These are phyloP conservation scores for Spondyliosoma cantharus DNA, from an alignment of 2,797 vertebrate species.

Conservation along the genomic window DNA sequence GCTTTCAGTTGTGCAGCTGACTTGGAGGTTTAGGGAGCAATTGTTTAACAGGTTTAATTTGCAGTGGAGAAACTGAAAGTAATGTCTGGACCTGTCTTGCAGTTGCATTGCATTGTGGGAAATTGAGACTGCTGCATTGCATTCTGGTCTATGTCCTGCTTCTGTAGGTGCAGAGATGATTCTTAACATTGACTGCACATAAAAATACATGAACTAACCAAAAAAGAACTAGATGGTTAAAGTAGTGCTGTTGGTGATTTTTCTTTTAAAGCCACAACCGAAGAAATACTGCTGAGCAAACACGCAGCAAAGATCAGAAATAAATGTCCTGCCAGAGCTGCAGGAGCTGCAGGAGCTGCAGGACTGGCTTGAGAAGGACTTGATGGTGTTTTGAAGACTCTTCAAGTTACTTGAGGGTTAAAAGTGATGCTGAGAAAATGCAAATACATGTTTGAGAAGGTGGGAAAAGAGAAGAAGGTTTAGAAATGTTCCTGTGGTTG, in stretches of 20 bases:
- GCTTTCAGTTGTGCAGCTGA: neutral
- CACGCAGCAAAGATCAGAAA: neutral
- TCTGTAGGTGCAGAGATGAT: neutral
- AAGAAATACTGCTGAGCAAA: neutral
- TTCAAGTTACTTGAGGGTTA: neutral
- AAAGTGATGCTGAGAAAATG: constrained; percentile 11
- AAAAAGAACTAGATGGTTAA: too few relatives aligned
- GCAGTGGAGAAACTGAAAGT: neutral
- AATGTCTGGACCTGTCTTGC: neutral
- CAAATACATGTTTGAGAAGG: neutral
- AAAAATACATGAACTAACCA: neutral
- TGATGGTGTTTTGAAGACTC: neutral
- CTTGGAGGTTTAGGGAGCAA: neutral
- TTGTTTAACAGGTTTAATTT: neutral
- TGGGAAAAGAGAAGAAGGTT: constrained; percentile 4
- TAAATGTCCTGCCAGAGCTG: neutral
- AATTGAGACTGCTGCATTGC: neutral
- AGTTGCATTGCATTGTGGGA: neutral
- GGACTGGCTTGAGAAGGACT: neutral
- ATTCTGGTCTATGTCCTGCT: neutral
- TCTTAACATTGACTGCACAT: neutral
- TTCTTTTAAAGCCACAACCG: too few relatives aligned
- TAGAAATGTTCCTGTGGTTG: neutral
- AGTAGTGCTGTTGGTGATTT: neutral
- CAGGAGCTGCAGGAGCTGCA: neutral